These are phyloP conservation scores for Ganaspis sp. DNA, from an alignment of 1,140 invertebrate genomes.

Conservation along the genomic window DNA sequence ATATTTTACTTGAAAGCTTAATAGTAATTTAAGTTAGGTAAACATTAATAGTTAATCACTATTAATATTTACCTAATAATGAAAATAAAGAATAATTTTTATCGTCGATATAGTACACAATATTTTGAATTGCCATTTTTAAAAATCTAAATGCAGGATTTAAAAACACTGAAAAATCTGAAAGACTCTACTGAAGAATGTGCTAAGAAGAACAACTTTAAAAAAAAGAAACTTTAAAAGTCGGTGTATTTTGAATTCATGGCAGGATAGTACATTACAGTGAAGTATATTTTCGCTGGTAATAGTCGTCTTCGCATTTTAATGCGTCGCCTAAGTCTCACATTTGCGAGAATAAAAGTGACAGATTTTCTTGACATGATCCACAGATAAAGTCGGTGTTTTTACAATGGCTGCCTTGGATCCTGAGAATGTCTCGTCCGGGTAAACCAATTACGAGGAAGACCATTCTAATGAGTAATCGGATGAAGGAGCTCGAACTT, in stretches of 20 bases:
- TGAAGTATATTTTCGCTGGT: not conserved
- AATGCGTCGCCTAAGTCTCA: not conserved
- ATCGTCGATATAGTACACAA: no score
- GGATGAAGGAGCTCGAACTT: constrained; percentile 93
- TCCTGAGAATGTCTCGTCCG: constrained; percentile 94
- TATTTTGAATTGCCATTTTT: no score
- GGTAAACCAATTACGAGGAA: constrained; percentile 95
- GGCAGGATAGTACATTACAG: not conserved
- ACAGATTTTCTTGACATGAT: not conserved
- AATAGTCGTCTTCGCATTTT: not conserved
- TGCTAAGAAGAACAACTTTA: no score
- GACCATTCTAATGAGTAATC: constrained; percentile 90
- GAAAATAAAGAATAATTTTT: no score
- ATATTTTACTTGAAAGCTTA: no score
- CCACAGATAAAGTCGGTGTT: constrained; percentile 92
- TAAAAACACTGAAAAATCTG: no score
- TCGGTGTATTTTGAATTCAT: not conserved
- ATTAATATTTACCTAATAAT: no score
- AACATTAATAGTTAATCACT: no score
- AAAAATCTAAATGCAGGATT: no score
- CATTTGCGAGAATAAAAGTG: not conserved
- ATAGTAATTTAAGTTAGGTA: no score
- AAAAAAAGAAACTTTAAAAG: no score
- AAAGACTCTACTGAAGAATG: no score
- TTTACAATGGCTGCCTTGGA: constrained; percentile 97